phyloP scores from a whole-genome alignment of 2,888 invertebrate species.

The Phyllotreta cruciferae region DNA sequence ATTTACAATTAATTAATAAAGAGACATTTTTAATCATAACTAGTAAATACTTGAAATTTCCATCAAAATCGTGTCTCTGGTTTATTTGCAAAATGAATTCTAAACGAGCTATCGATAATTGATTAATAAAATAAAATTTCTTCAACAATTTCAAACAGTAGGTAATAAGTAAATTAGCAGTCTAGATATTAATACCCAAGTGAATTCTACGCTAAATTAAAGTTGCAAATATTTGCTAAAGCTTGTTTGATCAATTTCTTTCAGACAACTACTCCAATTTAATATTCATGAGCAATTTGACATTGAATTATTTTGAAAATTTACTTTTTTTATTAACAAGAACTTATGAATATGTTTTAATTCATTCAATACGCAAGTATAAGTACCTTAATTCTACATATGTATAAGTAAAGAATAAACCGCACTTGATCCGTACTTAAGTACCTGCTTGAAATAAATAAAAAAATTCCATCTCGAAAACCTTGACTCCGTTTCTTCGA shows the following conservation, averaged over 20 bases:
- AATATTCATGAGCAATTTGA: slow-evolving; percentile 7
- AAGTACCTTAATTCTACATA: neutral
- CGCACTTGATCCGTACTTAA: too few species aligned
- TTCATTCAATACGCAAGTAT: neutral
- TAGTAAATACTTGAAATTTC: too few species aligned
- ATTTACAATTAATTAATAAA: too few species aligned
- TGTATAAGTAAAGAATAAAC: too few species aligned
- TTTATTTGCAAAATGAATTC: too few species aligned
- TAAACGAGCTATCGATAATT: too few species aligned
- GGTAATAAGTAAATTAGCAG: slow-evolving; percentile 4
- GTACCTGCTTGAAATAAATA: too few species aligned
- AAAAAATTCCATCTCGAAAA: too few species aligned
- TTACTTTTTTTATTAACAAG: slow-evolving; percentile 4
- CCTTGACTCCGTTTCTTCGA: too few species aligned
- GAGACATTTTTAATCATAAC: too few species aligned
- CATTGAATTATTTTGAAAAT: slow-evolving; percentile 4
- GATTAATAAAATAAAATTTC: too few species aligned
- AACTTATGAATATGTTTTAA: slow-evolving; percentile 8
- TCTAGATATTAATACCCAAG: neutral
- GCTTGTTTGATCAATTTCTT: slow-evolving; percentile 1
- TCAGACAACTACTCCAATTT: neutral
- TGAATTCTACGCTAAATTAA: neutral
- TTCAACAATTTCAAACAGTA: slow-evolving; percentile 8
- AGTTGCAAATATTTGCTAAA: slow-evolving; percentile 1
- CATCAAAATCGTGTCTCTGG: too few species aligned